Conservation (phyloP, 1,140 invertebrate genomes). For the Cecropterus lyciades region DNA sequence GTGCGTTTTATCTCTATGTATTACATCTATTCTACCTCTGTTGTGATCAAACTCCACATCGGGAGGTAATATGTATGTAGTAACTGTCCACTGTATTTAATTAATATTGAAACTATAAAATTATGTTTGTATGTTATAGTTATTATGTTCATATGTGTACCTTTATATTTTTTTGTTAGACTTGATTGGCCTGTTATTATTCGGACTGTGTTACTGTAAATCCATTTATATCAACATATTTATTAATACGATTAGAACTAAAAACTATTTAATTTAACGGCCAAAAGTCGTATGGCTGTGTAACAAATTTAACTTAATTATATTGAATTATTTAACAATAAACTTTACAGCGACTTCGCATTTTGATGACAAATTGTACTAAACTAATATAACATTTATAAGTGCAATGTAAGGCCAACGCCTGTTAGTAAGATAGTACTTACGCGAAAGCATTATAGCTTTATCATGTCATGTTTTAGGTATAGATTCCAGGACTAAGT, state of each 20-base stretch:
- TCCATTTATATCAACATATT: slow-evolving; percentile 18
- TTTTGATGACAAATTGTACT: slow-evolving; percentile 31
- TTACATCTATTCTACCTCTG: slow-evolving; percentile 8
- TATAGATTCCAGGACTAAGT: too few species aligned
- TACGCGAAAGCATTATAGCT: neutral
- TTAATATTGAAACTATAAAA: slow-evolving; percentile 7
- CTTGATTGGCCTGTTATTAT: neutral
- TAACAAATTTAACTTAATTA: slow-evolving; percentile 37
- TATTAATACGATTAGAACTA: slow-evolving; percentile 28
- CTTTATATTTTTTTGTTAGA: too few species aligned
- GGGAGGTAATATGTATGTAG: neutral
- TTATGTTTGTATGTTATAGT: slow-evolving; percentile 1
- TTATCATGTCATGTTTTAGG: neutral
- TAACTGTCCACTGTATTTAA: neutral
- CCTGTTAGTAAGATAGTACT: slow-evolving; percentile 18
- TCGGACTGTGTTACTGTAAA: slow-evolving; percentile 5
- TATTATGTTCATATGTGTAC: too few species aligned
- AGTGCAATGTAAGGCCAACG: slow-evolving; percentile 14
- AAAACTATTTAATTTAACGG: slow-evolving; percentile 32
- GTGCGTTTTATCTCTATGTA: slow-evolving; percentile 4
- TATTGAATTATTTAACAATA: slow-evolving; percentile 32
- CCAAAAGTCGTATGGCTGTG: slow-evolving; percentile 47
- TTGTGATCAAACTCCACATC: slow-evolving; percentile 1
- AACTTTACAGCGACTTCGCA: slow-evolving; percentile 36
- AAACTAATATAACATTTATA: slow-evolving; percentile 9